Conservation (phyloP, 2,797 vertebrate genomes). For the Siniperca scherzeri region DNA sequence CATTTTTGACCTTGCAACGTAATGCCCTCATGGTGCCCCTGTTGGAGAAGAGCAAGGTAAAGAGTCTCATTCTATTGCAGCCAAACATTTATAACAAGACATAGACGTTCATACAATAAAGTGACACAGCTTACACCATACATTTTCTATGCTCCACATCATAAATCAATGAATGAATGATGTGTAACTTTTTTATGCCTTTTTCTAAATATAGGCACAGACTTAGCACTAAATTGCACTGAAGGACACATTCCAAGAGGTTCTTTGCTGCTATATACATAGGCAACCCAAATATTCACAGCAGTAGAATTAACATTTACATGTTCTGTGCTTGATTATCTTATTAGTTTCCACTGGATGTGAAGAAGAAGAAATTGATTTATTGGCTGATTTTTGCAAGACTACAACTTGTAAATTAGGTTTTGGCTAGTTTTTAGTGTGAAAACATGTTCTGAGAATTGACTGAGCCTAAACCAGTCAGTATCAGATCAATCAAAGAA, state of each 20-base stretch:
- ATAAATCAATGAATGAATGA: neutral
- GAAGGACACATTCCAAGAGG: neutral
- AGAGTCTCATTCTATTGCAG: neutral
- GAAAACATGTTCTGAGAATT: neutral
- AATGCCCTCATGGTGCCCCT: neutral
- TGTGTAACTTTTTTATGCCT: neutral
- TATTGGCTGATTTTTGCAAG: neutral
- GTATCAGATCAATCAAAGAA: neutral
- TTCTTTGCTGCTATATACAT: neutral
- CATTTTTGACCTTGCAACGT: neutral
- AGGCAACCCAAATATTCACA: neutral
- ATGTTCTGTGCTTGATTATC: neutral
- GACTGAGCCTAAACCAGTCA: neutral
- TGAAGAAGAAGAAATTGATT: neutral
- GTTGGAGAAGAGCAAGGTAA: too few relatives aligned
- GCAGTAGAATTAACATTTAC: neutral
- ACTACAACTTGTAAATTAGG: neutral
- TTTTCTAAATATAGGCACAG: conserved; percentile 7
- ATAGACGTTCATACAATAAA: neutral
- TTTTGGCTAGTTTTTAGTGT: too few relatives aligned
- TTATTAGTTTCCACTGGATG: neutral
- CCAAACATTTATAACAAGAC: neutral
- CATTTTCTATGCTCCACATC: neutral
- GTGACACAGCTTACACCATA: neutral
- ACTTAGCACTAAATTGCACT: neutral